A percentile compares a stretch with the other conserved stretches of the same genome.
These are phyloP conservation scores for Enteromius thamalakanensis DNA, from an alignment of 2,797 vertebrate species.

Conservation along the genomic window DNA sequence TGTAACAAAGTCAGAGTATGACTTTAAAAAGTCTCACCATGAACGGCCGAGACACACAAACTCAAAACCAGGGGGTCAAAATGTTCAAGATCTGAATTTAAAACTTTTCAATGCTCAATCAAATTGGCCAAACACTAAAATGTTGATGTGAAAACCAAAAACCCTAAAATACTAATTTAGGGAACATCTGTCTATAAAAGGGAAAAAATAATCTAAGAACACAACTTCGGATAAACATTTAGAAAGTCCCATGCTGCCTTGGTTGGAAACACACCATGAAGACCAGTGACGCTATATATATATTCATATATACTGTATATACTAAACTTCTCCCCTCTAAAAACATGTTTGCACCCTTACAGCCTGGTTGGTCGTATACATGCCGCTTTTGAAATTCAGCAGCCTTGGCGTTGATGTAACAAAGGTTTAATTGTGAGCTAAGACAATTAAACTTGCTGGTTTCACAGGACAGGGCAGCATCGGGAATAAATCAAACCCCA, in stretches of 20 bases:
- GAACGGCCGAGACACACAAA: neutral
- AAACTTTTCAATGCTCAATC: neutral
- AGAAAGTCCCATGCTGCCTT: slow-evolving; percentile 11
- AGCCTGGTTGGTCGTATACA: neutral
- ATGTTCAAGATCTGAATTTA: neutral
- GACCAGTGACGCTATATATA: slow-evolving; percentile 23
- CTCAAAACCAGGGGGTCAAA: slow-evolving; percentile 19
- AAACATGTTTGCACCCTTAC: slow-evolving; percentile 28
- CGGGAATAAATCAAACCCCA: slow-evolving; percentile 42
- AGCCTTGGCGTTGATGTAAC: slow-evolving; percentile 54
- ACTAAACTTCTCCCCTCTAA: neutral
- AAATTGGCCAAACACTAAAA: neutral
- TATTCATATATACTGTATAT: slow-evolving; percentile 1
- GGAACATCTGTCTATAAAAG: neutral
- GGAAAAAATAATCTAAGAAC: neutral
- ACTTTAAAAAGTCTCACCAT: neutral
- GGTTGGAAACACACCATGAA: slow-evolving; percentile 16
- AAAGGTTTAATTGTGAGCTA: slow-evolving; percentile 64
- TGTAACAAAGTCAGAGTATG: neutral
- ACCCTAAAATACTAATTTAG: neutral
- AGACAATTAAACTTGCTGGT: slow-evolving; percentile 71
- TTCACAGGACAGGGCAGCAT: slow-evolving; percentile 56
- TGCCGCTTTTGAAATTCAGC: slow-evolving; percentile 36
- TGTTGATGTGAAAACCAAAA: neutral
- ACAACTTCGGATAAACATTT: slow-evolving; percentile 22